These are phyloP conservation scores for Bradypus variegatus DNA, from an alignment of 2,797 vertebrate species.

Conservation along the genomic window DNA sequence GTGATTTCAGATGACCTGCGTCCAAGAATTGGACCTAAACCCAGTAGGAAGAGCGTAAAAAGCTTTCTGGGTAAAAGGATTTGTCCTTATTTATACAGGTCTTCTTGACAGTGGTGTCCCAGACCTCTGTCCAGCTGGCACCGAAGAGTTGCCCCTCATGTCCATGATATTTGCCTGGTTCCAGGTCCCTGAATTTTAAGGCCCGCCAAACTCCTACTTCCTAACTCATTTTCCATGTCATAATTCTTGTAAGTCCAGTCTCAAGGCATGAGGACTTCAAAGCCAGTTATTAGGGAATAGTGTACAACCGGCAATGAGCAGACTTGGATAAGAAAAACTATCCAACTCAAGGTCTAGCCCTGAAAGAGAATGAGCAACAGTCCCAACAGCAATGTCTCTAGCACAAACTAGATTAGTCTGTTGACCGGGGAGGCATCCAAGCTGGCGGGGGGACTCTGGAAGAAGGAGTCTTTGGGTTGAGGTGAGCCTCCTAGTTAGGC, in stretches of 20 bases:
- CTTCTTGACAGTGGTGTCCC: not conserved
- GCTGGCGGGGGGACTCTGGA: not conserved
- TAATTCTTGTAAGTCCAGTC: not conserved
- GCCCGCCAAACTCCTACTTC: not conserved
- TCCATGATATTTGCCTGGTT: not conserved
- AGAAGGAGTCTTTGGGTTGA: not conserved
- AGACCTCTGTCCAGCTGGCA: not conserved
- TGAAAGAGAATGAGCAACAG: not conserved
- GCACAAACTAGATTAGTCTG: not conserved
- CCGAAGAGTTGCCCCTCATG: not conserved
- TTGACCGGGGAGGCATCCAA: not conserved
- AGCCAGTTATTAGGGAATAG: not conserved
- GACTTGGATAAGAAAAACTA: not conserved
- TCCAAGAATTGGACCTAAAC: not conserved
- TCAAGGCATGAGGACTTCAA: not conserved
- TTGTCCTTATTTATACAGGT: not conserved
- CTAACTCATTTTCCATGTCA: not conserved
- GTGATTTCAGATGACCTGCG: not conserved
- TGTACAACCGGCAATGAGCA: not conserved
- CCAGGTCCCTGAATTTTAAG: not conserved
- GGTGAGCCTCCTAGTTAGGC: not conserved
- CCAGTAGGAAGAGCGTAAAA: not conserved
- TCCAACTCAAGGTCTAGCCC: not conserved
- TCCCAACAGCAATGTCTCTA: not conserved
- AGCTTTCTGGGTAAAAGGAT: not conserved